Conservation (phyloP, 2,888 invertebrate species). For the Harpagoxenus sublaevis region DNA sequence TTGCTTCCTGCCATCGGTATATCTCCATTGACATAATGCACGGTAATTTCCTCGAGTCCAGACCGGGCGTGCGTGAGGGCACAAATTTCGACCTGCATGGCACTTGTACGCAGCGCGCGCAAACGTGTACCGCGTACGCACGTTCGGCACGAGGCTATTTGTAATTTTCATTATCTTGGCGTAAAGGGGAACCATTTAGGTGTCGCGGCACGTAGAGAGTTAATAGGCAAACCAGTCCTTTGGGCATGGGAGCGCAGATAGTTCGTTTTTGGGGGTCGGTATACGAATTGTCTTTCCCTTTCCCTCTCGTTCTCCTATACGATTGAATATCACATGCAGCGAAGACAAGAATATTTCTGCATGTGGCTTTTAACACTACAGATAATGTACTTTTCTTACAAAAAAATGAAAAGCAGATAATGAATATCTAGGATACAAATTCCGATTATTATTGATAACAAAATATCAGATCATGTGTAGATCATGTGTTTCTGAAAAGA, state of each 20-base stretch:
- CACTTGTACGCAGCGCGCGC: slow-evolving; percentile 36
- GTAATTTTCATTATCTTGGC: slow-evolving; percentile 86
- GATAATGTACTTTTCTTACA: neutral
- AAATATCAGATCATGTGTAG: neutral
- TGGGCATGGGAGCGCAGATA: slow-evolving; percentile 61
- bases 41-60: slow-evolving; percentile 74
- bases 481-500: neutral
- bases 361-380: neutral
- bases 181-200: slow-evolving; percentile 84
- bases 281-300: slow-evolving; percentile 53
- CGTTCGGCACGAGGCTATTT: slow-evolving; percentile 83
- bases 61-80: slow-evolving; percentile 42
- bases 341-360: neutral
- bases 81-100: slow-evolving; percentile 64
- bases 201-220: slow-evolving; percentile 84
- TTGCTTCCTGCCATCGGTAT: slow-evolving; percentile 57
- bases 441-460: neutral
- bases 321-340: slow-evolving; percentile 20
- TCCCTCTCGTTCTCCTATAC: slow-evolving; percentile 30
- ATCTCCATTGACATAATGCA: slow-evolving; percentile 62
- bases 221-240: slow-evolving; percentile 82
- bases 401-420: neutral
- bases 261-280: slow-evolving; percentile 72
- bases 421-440: neutral
- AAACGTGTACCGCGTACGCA: slow-evolving; percentile 69